Base-by-base conservation (phyloP, 2,797 vertebrate genomes). In the Malurus leucopterus region DNA sequence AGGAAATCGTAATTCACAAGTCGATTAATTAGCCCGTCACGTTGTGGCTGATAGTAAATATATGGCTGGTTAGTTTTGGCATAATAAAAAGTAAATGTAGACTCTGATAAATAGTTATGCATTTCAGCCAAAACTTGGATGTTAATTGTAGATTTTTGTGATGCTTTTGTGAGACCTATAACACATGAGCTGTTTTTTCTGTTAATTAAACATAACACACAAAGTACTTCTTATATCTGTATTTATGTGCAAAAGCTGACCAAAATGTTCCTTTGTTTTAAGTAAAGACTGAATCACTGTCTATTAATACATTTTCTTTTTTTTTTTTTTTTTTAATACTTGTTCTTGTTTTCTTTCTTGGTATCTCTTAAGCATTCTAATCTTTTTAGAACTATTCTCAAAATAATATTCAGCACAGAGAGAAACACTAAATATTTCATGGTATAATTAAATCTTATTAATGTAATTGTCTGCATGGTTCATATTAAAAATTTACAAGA, bases 371-470 rank as follows among this genome's bases (percentile, higher is more conserved):
- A 75, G 32, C 41, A 87, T 85, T 62, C 34, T 70, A 22, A 72
- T 83, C 12, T 77, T 80, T 61, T 38, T 57, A 61, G 59, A 87
- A 55, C 30, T 57, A 13, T 70, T 49, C 47, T 90, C 76, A 89
- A 88, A 90, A 82, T 57, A 87, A 75, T 78, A 89, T 70, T 90
- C 85, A 87, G 38, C 53, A 50, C 63, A 59, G 70, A 81, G 79
- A 78, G 84, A 85, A 94, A 44, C 22, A 89, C 43, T 94, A 86
- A 93, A 94, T 92, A 85, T 95, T 95, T 93, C 11, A 94, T 91
- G 27, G 22, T 13, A 70, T 93, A 91, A 91, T 93, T 93, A 91
- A 70, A 58, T 75, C 67, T 95, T 89, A 92, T 92, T 91, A 93
- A 91, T 93, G 71, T 61, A 90, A 91, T 92, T 91, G 84, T 93